Evolutionary conservation across 2,797 vertebrate species (phyloP), one percentile per base, ranked within the genome.

Genomic region (Sebastes cheni): DNA sequence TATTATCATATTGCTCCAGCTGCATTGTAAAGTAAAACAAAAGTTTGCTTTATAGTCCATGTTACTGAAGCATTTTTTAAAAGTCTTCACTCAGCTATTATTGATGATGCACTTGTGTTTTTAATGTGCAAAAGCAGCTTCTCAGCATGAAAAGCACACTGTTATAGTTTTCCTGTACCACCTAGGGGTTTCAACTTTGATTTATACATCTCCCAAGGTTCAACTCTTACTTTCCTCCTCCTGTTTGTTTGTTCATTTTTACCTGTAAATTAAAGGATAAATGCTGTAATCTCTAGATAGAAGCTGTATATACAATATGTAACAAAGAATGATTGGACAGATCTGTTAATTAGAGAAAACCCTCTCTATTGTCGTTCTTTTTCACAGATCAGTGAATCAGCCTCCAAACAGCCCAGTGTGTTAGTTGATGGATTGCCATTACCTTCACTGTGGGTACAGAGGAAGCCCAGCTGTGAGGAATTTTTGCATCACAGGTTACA

Each of bases 261-360:
- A 82, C 39, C 30, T 72, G 27, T 1, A 42, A 54, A 75, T 74
- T 36, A 25, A 30, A n/a, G 8, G 8, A 20, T n/a, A 59, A 65
- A 67, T 46, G 8, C 34, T n/a, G 2, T 65, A 46, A 77, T 75
- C 56, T 65, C 29, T 5, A 20, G 50, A 74, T 13, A 62, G 16
- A 20, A 25, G 36, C 16, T 34, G 27, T 42, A 34, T 0, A 3
- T 20, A 46, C 42, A 42, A 0, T 8, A 34, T 34, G 32, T 46
- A 60, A 59, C 75, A 80, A 71, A 42, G 27, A 34, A 32, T 34
- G 59, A 75, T 75, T 32, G 52, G 36, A 67, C 5, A 65, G 55
- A 82, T 79, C 58, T 70, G 34, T 42, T 86, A 79, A 78, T 70
- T 67, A 67, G 36, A 62, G 25, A 36, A 50, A 75, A 81, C 75